These are phyloP conservation scores for Eulithis prunata DNA, from an alignment of 2,888 invertebrate genomes.

Conservation along the genomic window DNA sequence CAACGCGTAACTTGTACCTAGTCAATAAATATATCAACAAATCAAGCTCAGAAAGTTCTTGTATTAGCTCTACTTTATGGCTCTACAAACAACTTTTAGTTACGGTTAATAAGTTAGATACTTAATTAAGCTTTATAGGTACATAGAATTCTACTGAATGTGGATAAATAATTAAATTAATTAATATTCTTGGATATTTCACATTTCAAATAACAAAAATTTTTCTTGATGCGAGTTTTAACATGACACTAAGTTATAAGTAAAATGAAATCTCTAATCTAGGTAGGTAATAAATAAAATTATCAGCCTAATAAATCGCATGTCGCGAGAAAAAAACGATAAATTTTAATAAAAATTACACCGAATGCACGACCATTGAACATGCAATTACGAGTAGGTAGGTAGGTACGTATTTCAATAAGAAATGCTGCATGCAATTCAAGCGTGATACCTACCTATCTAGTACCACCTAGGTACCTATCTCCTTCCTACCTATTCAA, in stretches of 20 bases:
- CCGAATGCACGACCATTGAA: slow-evolving; percentile 4
- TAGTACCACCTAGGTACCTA: too few relatives aligned
- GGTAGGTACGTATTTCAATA: slow-evolving; percentile 8
- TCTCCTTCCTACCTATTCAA: too few relatives aligned
- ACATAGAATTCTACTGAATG: too few relatives aligned
- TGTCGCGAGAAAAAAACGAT: slow-evolving; percentile 3
- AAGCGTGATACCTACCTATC: too few relatives aligned
- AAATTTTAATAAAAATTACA: slow-evolving; percentile 5
- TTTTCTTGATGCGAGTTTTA: too few relatives aligned
- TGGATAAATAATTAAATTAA: too few relatives aligned
- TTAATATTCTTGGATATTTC: too few relatives aligned
- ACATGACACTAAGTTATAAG: not conserved
- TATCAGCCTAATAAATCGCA: slow-evolving; percentile 23
- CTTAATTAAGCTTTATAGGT: too few relatives aligned
- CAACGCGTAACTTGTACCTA: not conserved
- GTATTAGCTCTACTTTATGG: too few relatives aligned
- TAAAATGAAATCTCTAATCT: slow-evolving; percentile 9
- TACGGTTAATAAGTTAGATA: too few relatives aligned
- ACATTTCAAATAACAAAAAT: too few relatives aligned
- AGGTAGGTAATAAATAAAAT: slow-evolving; percentile 25
- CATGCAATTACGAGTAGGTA: slow-evolving; percentile 19
- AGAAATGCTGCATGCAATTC: slow-evolving; percentile 1
- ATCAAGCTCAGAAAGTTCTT: slow-evolving; percentile 3
- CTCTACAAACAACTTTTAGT: too few relatives aligned
- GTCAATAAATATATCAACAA: slow-evolving; percentile 24